Base-by-base conservation (phyloP, 2,888 invertebrate genomes). In the Phragmatobia fuliginosa region DNA sequence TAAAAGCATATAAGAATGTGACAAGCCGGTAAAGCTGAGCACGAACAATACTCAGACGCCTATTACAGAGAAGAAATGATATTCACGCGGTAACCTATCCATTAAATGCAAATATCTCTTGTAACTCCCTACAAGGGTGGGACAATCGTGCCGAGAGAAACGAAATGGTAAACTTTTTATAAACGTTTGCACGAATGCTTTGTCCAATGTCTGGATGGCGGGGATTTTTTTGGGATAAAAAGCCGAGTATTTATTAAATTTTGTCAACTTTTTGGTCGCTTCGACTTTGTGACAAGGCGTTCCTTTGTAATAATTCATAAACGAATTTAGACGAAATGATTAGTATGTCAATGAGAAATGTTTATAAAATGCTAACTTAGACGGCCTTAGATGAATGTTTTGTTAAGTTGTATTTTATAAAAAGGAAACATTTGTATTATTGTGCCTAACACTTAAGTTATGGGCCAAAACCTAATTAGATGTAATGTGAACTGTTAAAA, bases 181-280 rank as follows among this genome's bases (percentile, higher is more conserved):
- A 89, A 91, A 90, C 87, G 88, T 92, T 91, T 89, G 88, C 87
- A 87, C 88, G 89, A 89, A 87, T 85, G 87, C 90, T 91, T 91
- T 91, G 92, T 91, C 82, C 85, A 81, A 83, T 78, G 85, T 76
- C 89, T 88, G 89, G 87, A 87, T 89, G 84, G 90, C 89, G 90
- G 90, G 84, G 86, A 72, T 71, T 81, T 86, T 85, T 87, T 88
- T 83, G 82, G 84, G 78, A 92, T 91, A 91, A 91, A n/a, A 90
- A 88, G 88, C 85, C 79, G 84, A 80, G 88, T 86, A 89, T 91
- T 91, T 91, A 91, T 90, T 91, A 90, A 92, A 90, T 86, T 85
- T 90, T 90, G 88, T 85, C 88, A 88, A 89, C 85, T 89, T 90
- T 89, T 90, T 88, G 38, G 60, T 71, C 67, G 66, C 41, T 68